A percentile compares a stretch with the other conserved stretches of the same genome.
Evolutionary conservation across 2,888 invertebrate genomes (phyloP).

Genomic region (Pocota personata): DNA sequence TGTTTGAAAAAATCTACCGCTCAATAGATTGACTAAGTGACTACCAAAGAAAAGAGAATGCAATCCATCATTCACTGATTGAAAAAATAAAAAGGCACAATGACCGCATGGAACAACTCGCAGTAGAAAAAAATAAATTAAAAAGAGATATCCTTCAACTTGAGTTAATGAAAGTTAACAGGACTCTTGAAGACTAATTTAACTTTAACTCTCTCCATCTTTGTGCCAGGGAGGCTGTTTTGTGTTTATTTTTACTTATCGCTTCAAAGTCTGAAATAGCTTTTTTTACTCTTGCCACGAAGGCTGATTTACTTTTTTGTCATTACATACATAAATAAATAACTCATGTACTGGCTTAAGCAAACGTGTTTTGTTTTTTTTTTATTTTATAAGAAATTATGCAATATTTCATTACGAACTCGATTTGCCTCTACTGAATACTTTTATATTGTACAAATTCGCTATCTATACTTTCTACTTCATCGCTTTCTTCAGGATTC

Average conservation of each 20-base stretch:
- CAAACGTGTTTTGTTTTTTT: background rate
- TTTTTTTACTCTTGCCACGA: background rate
- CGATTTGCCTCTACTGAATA: background rate
- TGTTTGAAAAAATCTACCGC: background rate
- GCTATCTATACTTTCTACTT: background rate
- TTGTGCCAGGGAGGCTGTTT: too few species aligned
- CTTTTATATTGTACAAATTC: background rate
- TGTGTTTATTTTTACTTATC: too few species aligned
- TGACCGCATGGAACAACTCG: background rate
- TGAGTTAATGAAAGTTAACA: background rate
- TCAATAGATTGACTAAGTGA: background rate
- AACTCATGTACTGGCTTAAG: background rate
- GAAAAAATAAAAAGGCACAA: too few species aligned
- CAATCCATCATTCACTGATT: background rate
- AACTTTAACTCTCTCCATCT: background rate
- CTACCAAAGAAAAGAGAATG: background rate
- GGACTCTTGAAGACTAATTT: background rate
- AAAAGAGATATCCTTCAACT: background rate
- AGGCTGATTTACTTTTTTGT: background rate
- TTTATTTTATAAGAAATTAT: background rate
- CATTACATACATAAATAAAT: background rate
- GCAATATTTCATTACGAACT: background rate
- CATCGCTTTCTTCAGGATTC: background rate
- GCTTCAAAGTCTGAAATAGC: too few species aligned
- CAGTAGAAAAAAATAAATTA: background rate